A percentile compares a stretch with the other conserved stretches of the same genome.
Evolutionary conservation across 2,888 invertebrate genomes (phyloP).

Genomic region (Ptychoptera contaminata): DNA sequence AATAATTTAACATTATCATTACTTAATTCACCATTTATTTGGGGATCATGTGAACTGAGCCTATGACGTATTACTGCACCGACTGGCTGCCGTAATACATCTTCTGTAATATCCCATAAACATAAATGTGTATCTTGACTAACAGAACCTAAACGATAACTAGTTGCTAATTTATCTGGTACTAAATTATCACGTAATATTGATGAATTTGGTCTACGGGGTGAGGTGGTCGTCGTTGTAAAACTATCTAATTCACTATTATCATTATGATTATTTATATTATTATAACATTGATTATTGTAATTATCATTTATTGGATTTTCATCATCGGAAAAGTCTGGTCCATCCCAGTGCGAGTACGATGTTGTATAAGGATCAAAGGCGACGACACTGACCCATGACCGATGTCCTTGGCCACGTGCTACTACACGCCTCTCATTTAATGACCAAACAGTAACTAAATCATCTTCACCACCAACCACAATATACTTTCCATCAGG

Average conservation of each 20-base stretch:
- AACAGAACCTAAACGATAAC: constrained; percentile 81
- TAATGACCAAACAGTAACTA: constrained; percentile 94
- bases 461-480: constrained; percentile 96
- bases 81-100: constrained; percentile 63
- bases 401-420: constrained; percentile 93
- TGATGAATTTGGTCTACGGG: constrained; percentile 24
- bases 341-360: constrained; percentile 43
- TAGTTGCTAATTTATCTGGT: constrained; percentile 38
- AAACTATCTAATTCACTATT: constrained; percentile 22
- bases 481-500: constrained; percentile 91
- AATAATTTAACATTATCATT: constrained; percentile 28
- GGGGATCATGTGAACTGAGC: constrained; percentile 11
- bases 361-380: constrained; percentile 78
- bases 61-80: constrained; percentile 8
- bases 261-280: constrained; percentile 20
- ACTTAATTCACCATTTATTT: constrained; percentile 23
- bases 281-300: constrained; percentile 15
- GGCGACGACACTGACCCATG: constrained; percentile 95
- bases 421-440: constrained; percentile 86
- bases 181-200: constrained; percentile 27
- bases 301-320: constrained; percentile 23
- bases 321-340: constrained; percentile 42
- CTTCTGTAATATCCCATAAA: constrained; percentile 96
- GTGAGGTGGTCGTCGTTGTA: constrained; percentile 14
- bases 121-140: constrained; percentile 97